Base-by-base conservation (phyloP, 2,888 invertebrate species). In the Calameuta pallipes region DNA sequence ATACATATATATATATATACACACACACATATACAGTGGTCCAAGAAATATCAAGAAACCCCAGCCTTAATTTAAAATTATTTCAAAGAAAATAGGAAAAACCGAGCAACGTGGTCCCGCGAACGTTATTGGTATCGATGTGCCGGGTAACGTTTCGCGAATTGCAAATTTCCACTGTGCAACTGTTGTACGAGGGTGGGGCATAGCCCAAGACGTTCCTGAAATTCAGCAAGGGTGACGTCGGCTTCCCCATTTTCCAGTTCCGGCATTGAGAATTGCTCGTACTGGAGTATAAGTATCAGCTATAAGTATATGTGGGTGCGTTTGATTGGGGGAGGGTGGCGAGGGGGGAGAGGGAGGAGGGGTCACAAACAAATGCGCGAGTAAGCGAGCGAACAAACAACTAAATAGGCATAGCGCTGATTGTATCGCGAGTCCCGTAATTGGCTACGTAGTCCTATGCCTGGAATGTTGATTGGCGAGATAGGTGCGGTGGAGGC, bases 381-480 rank as follows among this genome's bases (percentile, higher is more conserved):
- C 56, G 56, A 23, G 56, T 56, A 56, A 56, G 56, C 71, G 76
- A 81, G 75, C 81, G 79, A 76, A 75, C 79, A 80, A 77, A 83
- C 83, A 83, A 86, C 87, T 87, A 85, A 87, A 87, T 87, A 87
- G 84, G 84, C 83, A 82, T 82, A 85, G 83, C 78, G 80, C 78
- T 78, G 88, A 88, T 88, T 84, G 86, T 87, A 88, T 88, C 88
- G 83, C 82, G 80, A 81, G 83, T 83, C 80, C 85, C 85, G 86
- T 88, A 88, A 89, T 87, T 87, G 88, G 84, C 85, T 83, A 83
- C 84, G 84, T 85, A 83, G 85, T 84, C 82, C 82, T 87, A 85
- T 84, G 83, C 82, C 80, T 82, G 89, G 88, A 89, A 89, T 89
- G 88, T 89, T 88, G 89, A 89, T 89, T 88, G 86, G 86, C 85